Evolutionary conservation across 2,888 invertebrate genomes (phyloP).

Genomic region (Glaucopsyche alexis): DNA sequence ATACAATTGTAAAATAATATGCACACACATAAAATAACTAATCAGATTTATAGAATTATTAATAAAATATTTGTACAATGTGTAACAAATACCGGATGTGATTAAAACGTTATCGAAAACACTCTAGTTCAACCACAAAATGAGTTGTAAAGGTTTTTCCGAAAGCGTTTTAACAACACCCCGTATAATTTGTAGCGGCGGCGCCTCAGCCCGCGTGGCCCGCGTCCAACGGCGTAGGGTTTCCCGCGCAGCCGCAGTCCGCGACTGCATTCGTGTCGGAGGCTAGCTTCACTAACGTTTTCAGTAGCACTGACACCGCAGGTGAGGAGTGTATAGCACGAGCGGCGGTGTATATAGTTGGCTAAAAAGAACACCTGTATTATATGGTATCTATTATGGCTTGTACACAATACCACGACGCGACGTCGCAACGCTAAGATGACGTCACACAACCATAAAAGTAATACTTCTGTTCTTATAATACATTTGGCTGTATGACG

Average conservation of each 20-base stretch:
- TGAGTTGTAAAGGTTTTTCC: not conserved
- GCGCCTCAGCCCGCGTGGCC: conserved; percentile 48
- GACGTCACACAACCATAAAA: too few species aligned
- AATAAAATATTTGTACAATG: not conserved
- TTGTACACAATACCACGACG: too few species aligned
- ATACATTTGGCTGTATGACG: too few species aligned
- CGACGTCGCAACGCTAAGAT: too few species aligned
- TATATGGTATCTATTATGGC: too few species aligned
- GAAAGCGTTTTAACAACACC: not conserved
- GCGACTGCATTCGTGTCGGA: conserved; percentile 87
- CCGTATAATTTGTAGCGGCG: conserved; percentile 36
- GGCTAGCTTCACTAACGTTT: conserved; percentile 92
- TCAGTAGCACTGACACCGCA: conserved; percentile 86
- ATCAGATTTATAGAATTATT: too few species aligned
- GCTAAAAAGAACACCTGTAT: not conserved
- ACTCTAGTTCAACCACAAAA: not conserved
- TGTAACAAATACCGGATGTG: not conserved
- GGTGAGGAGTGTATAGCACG: conserved; percentile 73
- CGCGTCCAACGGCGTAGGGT: conserved; percentile 48
- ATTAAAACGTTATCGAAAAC: conserved; percentile 1
- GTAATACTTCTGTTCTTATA: too few species aligned
- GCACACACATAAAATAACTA: too few species aligned
- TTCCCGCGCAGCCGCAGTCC: conserved; percentile 47
- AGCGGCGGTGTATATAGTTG: conserved; percentile 27
- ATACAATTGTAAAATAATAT: too few species aligned